Base-by-base conservation (phyloP, 2,113 vertebrate genomes). In the Nasalis larvatus region DNA sequence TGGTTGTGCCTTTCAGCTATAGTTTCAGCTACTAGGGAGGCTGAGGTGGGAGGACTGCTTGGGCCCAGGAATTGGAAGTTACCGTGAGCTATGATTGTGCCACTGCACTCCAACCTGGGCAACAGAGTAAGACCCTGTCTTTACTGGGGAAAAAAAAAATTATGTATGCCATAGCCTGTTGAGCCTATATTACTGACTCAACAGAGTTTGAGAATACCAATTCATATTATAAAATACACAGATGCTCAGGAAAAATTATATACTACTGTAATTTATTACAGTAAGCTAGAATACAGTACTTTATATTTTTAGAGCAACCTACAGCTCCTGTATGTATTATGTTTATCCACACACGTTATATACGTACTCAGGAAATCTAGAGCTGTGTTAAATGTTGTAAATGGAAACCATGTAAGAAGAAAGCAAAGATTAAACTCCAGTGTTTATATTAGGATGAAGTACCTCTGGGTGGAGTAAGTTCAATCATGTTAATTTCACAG, bases 401-500 rank as follows among this genome's bases (percentile, higher is more conserved):
- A 45, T 9, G 86, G 58, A 42, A 35, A 80, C 42, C 13, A n/a
- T 0, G 14, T 45, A 68, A 40, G 45, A 94, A 76, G 52, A 83
- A 89, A 91, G 42, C 45, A 77, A 93, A 68, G 25, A 77, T 77
- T 54, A 74, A 93, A 76, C 52, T 37, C n/a, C 8, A 52, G 40
- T 69, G 17, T 47, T 74, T 66, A 47, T 71, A 92, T 93, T 71
- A 96, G 95, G 95, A 97, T 94, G 80, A 95, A 98, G 96, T 99
- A 99, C 99, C 99, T 99, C 99, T 99, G 97, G 99, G 99, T 98
- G 99, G 99, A 92, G 99, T 99, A 98, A 99, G 99, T 98, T 99
- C 99, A 98, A 99, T 99, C 98, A 98, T 99, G 99, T 99, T 99
- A 99, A 99, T 99, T 99, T 99, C 99, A 99, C 99, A 99, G 99